phyloP scores from a whole-genome alignment of 2,113 vertebrate species.

The Phycodurus eques region DNA sequence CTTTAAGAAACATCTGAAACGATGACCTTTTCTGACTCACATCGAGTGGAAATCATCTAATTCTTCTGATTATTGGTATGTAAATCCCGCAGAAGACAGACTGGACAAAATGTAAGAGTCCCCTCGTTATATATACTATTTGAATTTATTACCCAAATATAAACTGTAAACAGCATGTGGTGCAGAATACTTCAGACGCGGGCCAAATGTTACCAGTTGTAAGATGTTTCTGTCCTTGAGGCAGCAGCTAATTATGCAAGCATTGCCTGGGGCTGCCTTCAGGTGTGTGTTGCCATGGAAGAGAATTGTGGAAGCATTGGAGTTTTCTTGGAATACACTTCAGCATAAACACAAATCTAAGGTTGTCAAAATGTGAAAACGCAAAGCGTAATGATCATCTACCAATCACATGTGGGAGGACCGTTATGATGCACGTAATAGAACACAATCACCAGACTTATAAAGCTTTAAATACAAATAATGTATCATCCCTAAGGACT shows the following conservation, averaged over 20 bases:
- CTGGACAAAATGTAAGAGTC: background rate
- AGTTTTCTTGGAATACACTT: constrained; percentile 1
- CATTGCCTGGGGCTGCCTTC: background rate
- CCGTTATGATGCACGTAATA: background rate
- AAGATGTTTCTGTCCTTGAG: background rate
- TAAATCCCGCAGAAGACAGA: background rate
- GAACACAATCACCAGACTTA: background rate
- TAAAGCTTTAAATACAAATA: background rate
- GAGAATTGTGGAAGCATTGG: background rate
- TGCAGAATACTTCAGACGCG: background rate
- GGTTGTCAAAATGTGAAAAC: background rate
- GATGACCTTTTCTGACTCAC: background rate
- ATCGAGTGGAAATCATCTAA: background rate
- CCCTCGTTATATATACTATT: background rate
- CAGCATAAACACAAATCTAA: background rate
- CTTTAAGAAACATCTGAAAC: background rate
- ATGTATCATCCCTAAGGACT: too few relatives aligned
- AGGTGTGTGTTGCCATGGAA: constrained; percentile 6
- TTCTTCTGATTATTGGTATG: background rate
- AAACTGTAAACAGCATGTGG: background rate
- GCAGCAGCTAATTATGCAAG: constrained; percentile 5
- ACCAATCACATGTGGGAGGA: background rate
- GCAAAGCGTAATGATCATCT: background rate
- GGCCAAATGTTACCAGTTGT: constrained; percentile 5
- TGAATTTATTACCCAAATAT: background rate